Conservation (phyloP, 2,888 invertebrate genomes). For the Caenorhabditis japonica region DNA sequence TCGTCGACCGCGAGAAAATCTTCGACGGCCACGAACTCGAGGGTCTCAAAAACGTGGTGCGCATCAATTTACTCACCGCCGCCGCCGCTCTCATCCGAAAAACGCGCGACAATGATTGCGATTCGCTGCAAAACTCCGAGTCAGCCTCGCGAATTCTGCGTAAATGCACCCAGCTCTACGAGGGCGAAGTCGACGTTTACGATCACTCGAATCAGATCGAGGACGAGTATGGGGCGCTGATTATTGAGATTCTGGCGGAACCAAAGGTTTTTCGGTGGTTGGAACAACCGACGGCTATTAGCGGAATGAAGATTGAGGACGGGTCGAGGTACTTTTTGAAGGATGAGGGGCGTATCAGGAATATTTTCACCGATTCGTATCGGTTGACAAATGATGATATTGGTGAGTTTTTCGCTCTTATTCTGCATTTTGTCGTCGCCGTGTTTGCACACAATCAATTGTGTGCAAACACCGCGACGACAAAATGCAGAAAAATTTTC, state of each 20-base stretch:
- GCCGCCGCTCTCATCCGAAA: slow-evolving; percentile 41
- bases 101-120: slow-evolving; percentile 29
- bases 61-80: slow-evolving; percentile 50
- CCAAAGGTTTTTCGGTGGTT: slow-evolving; percentile 33
- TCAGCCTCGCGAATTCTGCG: slow-evolving; percentile 29
- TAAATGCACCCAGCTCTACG: slow-evolving; percentile 34
- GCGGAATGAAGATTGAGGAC: slow-evolving; percentile 59
- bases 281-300: slow-evolving; percentile 24
- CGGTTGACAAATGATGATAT: slow-evolving; percentile 66
- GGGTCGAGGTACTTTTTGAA: slow-evolving; percentile 63
- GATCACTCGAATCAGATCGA: slow-evolving; percentile 51
- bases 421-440: no score
- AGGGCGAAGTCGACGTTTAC: slow-evolving; percentile 48
- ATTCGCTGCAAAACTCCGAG: slow-evolving; percentile 15
- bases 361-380: slow-evolving; percentile 61
- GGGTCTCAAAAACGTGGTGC: slow-evolving; percentile 49
- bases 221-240: slow-evolving; percentile 29
- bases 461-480: no score
- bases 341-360: slow-evolving; percentile 47
- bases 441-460: no score
- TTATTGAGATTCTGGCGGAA: slow-evolving; percentile 44
- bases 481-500: no score
- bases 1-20: slow-evolving; percentile 41
- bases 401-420: no score
- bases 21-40: slow-evolving; percentile 48